Base-by-base conservation (phyloP, 2,888 invertebrate genomes). In the Drosophila hamatofila region DNA sequence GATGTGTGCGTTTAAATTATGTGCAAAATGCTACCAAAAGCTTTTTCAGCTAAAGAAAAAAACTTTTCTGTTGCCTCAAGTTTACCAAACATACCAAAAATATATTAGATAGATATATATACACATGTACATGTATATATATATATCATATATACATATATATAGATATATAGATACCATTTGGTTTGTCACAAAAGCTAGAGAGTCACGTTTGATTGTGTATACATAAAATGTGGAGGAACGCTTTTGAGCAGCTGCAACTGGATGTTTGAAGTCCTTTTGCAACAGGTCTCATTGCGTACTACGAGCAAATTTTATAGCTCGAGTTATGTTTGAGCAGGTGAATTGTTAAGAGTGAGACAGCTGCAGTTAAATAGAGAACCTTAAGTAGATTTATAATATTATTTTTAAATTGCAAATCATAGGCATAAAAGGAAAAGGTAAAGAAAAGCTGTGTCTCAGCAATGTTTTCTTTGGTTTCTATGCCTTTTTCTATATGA, bases 1-100 rank as follows among this genome's bases (percentile, higher is more conserved):
- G 85, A 84, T 81, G 72, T 84, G 85, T 79, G 84, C 62, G 77
- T 82, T 84, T 84, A 84, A 84, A 84, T 87, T 84, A 84, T 84
- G 84, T 84, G 85, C 75, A 80, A 88, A 87, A 87, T 82, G 81
- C 78, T 76, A 80, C 55, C 80, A 51, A 83, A 67, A 80, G 68
- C 80, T 70, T 64, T 55, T 61, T 33, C 27, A 70, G 67, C 65
- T 63, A 56, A 66, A 18, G 30, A 23, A 48, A 62, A 39, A 69
- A 75, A 78, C 44, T 69, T 83, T 81, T 75, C 35, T 14, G 4
- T 33, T 55, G 23, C 37, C 49, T 30, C 39, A 69, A 81, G 58
- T 69, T 75, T 71, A 52, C 37, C 64, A 67, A 72, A 62, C 46
- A 56, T 41, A 41, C 54, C 54, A 16, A 30, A 37, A 41, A 54